Evolutionary conservation across 2,888 invertebrate genomes (phyloP), one percentile per base, ranked within the genome.

Genomic region (Ceraclea dissimilis): DNA sequence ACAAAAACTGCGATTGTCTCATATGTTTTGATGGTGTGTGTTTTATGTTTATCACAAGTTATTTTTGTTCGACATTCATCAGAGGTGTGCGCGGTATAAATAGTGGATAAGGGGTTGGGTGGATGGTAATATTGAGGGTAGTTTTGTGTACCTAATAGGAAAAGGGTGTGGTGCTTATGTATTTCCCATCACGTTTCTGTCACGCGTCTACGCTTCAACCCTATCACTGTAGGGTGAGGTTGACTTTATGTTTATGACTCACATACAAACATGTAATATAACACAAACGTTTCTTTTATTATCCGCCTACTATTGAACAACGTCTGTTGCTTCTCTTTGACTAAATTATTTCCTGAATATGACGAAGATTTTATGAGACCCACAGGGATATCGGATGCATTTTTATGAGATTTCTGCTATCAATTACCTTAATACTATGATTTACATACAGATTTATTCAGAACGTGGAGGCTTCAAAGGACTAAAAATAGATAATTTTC

Each of bases 151-250:
- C 16, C n/a, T 39, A 39, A 39, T 39, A 39, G 39, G n/a, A 39
- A 39, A 39, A 39, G 39, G 39, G 39, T 39, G 39, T 16, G 39
- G 5, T 13, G 39, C n/a, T 39, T 39, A 39, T 39, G 39, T 39
- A 39, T 39, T 39, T 39, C 39, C 39, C 39, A 39, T 39, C 39
- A 39, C 39, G 39, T 39, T 13, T 39, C n/a, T 39, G 39, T 39
- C 39, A 39, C 39, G 39, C 39, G 13, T 39, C 39, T 39, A 39
- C 39, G 39, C 13, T 8, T 39, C 39, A 39, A 39, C 39, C 39
- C 39, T 16, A 39, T 39, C 39, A 39, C 39, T 8, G 13, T 11
- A n/a, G n/a, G n/a, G n/a, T 11, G 8, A 31, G 31, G 8, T 11
- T 31, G 39, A 13, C 39, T 39, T 39, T 39, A 39, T 39, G 39